phyloP scores from a whole-genome alignment of 2,888 invertebrate species.

The Automeris io region DNA sequence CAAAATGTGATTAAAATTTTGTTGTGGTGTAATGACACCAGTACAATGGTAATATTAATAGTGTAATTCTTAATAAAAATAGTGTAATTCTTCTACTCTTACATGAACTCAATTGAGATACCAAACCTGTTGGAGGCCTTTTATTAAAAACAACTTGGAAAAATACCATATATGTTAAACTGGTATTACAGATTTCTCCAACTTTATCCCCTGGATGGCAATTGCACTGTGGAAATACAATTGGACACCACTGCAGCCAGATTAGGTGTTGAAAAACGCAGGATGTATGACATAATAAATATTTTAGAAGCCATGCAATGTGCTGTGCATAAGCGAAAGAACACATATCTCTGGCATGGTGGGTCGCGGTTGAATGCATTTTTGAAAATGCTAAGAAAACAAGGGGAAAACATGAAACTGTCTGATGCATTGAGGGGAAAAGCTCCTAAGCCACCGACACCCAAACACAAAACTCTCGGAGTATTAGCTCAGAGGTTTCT shows the following conservation, averaged over 20 bases:
- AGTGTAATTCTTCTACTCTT: too few relatives aligned
- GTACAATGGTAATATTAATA: too few relatives aligned
- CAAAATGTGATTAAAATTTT: too few relatives aligned
- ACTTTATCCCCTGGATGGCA: conserved; percentile 72
- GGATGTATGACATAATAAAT: conserved; percentile 86
- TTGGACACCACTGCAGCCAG: conserved; percentile 79
- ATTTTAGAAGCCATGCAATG: conserved; percentile 84
- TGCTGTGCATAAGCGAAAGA: conserved; percentile 80
- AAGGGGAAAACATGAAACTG: conserved; percentile 71
- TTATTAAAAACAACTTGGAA: too few relatives aligned
- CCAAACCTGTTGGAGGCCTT: too few relatives aligned
- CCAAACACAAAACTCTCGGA: conserved; percentile 81
- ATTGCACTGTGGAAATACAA: conserved; percentile 75
- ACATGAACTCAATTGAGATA: too few relatives aligned
- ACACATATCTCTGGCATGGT: conserved; percentile 83
- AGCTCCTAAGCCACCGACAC: conserved; percentile 65
- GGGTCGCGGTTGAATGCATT: conserved; percentile 77
- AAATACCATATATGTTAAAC: conserved; percentile 2
- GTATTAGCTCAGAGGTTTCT: conserved; percentile 83
- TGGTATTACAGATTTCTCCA: conserved; percentile 67
- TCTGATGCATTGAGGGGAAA: conserved; percentile 70
- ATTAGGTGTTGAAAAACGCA: conserved; percentile 80
- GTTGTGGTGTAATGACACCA: too few relatives aligned
- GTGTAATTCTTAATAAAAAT: too few relatives aligned
- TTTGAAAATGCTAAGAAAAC: conserved; percentile 78